These are phyloP conservation scores for Ormyrus pomaceus DNA, from an alignment of 2,888 invertebrate species.

Conservation along the genomic window DNA sequence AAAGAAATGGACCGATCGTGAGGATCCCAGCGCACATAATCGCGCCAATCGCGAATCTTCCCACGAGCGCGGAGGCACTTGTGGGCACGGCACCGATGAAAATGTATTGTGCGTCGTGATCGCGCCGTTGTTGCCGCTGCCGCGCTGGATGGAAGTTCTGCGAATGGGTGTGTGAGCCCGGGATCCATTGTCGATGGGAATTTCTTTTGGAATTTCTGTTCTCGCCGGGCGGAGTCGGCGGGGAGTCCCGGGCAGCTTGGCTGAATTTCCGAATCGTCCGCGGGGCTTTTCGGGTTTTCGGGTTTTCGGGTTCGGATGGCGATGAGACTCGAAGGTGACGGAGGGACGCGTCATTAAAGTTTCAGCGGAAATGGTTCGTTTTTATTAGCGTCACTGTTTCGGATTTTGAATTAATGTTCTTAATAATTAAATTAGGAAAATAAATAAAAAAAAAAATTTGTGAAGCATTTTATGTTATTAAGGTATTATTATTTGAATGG, in stretches of 20 bases:
- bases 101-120: neutral
- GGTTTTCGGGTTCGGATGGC: neutral
- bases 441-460: too few relatives aligned
- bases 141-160: conserved; percentile 2
- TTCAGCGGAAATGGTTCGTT: too few relatives aligned
- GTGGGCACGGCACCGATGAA: neutral
- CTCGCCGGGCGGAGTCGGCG: neutral
- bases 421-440: too few relatives aligned
- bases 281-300: neutral
- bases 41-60: conserved; percentile 36
- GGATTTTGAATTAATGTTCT: too few relatives aligned
- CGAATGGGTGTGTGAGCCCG: conserved; percentile 14
- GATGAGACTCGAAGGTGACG: neutral
- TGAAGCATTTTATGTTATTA: too few relatives aligned
- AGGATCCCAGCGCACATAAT: neutral
- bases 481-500: too few relatives aligned
- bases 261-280: too few relatives aligned
- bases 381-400: too few relatives aligned
- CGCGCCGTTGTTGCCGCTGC: neutral
- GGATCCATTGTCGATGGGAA: conserved; percentile 3
- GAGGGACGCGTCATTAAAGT: neutral
- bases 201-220: conserved; percentile 8
- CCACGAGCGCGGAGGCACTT: conserved; percentile 10
- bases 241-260: neutral
- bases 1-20: conserved; percentile 27